phyloP scores from a whole-genome alignment of 2,113 vertebrate species.

The Platysteira castanea region DNA sequence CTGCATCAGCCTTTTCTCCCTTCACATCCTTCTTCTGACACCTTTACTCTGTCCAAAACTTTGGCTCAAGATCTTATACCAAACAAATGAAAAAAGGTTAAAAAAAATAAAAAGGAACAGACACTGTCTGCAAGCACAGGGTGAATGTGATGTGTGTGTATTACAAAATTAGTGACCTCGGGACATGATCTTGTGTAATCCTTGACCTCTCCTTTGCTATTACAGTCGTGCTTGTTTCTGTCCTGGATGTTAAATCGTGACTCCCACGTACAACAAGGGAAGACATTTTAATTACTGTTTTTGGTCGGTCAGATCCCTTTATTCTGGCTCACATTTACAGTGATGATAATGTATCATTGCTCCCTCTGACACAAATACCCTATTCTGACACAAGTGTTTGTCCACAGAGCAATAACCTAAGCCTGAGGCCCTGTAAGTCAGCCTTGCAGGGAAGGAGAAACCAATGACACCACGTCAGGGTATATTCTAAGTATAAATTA shows the following conservation, averaged over 20 bases:
- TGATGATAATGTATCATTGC: background rate
- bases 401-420: background rate
- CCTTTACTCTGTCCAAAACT: background rate
- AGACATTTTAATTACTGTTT: background rate
- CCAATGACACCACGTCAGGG: background rate
- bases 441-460: background rate
- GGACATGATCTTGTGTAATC: background rate
- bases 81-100: background rate
- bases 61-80: background rate
- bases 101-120: background rate
- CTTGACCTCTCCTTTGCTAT: background rate
- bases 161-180: background rate
- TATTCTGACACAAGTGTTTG: background rate
- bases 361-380: constrained; percentile 16
- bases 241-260: background rate
- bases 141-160: background rate
- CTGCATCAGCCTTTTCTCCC: background rate
- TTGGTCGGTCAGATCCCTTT: background rate
- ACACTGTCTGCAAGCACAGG: background rate
- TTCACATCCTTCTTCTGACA: background rate
- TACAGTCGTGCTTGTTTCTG: background rate
- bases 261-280: background rate
- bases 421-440: constrained; percentile 18
- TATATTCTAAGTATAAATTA: constrained; percentile 5
- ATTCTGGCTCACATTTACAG: background rate